Conservation (phyloP, 2,797 vertebrate genomes). For the Carapus acus region DNA sequence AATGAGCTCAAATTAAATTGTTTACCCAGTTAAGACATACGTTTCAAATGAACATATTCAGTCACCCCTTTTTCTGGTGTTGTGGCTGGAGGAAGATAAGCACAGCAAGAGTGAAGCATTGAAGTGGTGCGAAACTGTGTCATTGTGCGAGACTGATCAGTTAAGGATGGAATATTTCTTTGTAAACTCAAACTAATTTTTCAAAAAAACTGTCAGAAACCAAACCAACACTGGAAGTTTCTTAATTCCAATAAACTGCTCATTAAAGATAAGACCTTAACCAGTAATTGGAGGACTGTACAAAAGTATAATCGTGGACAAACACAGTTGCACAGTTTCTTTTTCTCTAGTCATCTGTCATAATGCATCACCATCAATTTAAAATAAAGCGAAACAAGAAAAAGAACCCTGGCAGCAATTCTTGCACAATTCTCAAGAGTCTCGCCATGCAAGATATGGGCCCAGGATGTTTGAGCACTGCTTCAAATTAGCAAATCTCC, state of each 20-base stretch:
- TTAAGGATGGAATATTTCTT: no score
- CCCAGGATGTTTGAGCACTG: slow-evolving; percentile 39
- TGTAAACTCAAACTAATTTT: no score
- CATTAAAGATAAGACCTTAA: neutral
- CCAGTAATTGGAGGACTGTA: slow-evolving; percentile 3
- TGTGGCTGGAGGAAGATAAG: no score
- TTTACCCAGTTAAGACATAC: no score
- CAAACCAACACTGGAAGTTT: no score
- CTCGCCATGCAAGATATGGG: slow-evolving; percentile 27
- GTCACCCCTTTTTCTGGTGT: no score
- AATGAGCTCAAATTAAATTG: no score
- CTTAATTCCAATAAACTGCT: slow-evolving; percentile 8
- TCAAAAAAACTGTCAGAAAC: no score
- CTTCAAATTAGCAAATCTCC: slow-evolving; percentile 60
- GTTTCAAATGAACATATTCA: no score
- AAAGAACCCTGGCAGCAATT: slow-evolving; percentile 33
- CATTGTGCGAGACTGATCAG: no score
- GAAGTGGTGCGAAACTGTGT: no score
- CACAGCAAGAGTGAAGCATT: no score
- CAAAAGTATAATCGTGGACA: slow-evolving; percentile 11
- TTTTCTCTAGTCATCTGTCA: slow-evolving; percentile 12
- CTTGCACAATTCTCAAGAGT: slow-evolving; percentile 30
- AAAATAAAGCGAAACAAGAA: slow-evolving; percentile 32
- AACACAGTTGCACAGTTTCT: slow-evolving; percentile 15
- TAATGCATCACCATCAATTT: slow-evolving; percentile 26